Conservation (phyloP, 2,113 vertebrate species). For the Tragelaphus scriptus region DNA sequence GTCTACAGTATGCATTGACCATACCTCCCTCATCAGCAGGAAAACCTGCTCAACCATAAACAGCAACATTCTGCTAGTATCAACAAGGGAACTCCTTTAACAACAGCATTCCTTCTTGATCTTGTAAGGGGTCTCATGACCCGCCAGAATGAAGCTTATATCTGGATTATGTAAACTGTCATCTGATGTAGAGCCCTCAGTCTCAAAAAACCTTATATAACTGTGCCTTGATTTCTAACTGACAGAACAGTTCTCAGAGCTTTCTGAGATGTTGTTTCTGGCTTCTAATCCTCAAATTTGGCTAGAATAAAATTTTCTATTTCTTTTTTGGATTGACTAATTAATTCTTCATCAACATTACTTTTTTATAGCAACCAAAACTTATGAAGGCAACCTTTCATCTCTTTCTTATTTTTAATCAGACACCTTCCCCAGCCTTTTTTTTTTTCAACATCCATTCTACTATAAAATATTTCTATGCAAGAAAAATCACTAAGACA, state of each 20-base stretch:
- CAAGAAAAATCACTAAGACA: neutral
- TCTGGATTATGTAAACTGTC: neutral
- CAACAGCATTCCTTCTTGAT: neutral
- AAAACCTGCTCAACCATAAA: neutral
- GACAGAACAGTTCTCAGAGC: neutral
- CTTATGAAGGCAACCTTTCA: neutral
- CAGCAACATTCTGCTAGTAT: neutral
- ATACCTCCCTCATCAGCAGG: neutral
- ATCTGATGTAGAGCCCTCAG: neutral
- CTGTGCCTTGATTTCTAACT: neutral
- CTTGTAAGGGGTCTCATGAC: neutral
- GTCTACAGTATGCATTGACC: neutral
- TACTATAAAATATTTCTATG: neutral
- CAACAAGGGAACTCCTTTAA: neutral
- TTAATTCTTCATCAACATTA: neutral
- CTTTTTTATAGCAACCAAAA: neutral
- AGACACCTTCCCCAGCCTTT: fast-evolving
- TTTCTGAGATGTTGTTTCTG: neutral
- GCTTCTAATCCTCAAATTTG: neutral
- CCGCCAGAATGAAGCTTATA: neutral
- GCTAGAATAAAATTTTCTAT: neutral
- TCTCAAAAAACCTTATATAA: neutral
- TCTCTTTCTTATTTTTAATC: neutral
- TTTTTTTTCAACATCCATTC: neutral
- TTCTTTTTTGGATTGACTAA: neutral